Conservation (phyloP, 23 tunicate genomes). For the Phallusia fumigata region DNA sequence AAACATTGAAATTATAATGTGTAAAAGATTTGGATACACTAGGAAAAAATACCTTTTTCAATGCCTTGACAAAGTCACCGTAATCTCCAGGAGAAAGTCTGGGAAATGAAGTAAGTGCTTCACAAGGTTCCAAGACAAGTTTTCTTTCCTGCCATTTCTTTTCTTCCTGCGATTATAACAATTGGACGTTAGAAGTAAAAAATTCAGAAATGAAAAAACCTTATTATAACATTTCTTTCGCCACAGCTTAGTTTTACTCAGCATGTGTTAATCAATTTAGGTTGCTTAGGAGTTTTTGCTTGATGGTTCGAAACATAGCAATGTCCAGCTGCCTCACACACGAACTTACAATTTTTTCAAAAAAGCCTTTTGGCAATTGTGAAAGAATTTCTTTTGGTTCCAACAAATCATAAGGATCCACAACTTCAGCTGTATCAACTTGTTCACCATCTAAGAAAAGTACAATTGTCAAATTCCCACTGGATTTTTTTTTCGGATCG, state of each 20-base stretch:
- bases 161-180: slow-evolving; percentile 40
- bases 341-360: slow-evolving; percentile 67
- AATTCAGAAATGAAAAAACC: too few relatives aligned
- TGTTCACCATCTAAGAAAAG: background rate
- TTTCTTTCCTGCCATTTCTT: slow-evolving; percentile 99
- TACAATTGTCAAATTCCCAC: too few relatives aligned
- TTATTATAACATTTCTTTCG: too few relatives aligned
- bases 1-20: too few relatives aligned
- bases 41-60: slow-evolving; percentile 60
- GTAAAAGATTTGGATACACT: too few relatives aligned
- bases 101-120: slow-evolving; percentile 60
- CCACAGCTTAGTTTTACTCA: too few relatives aligned
- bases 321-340: background rate
- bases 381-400: slow-evolving; percentile 88
- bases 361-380: slow-evolving; percentile 76
- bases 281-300: too few relatives aligned
- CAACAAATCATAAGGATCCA: slow-evolving; percentile 89
- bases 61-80: slow-evolving; percentile 72
- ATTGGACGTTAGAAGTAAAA: background rate
- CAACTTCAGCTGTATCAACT: slow-evolving; percentile 37
- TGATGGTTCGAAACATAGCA: too few relatives aligned
- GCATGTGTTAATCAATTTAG: too few relatives aligned
- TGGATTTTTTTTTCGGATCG: too few relatives aligned
- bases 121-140: slow-evolving; percentile 72
- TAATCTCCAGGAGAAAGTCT: slow-evolving; percentile 76